Percentiles rank a stretch among this genome's conserved stretches.
Conservation (phyloP, 1,140 invertebrate genomes). For the Halictus rubicundus region DNA sequence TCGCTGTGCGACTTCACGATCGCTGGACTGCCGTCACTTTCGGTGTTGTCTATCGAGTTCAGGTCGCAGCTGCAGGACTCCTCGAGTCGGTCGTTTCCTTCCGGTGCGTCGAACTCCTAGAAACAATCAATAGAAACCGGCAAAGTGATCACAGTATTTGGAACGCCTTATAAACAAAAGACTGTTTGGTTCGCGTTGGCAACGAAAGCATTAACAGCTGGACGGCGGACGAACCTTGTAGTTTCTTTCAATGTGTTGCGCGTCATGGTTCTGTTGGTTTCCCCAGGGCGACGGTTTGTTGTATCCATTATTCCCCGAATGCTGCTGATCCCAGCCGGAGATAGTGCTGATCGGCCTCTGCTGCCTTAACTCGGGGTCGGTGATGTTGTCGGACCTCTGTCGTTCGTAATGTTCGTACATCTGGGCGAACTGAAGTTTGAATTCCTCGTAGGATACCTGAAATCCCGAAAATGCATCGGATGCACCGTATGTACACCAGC, state of each 20-base stretch:
- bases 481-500: too few relatives aligned
- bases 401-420: constrained; percentile 99
- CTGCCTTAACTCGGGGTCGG: constrained; percentile 94
- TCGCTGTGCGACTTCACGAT: constrained; percentile 77
- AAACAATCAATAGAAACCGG: not conserved
- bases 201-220: not conserved
- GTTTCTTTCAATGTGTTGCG: constrained; percentile 77
- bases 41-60: constrained; percentile 80
- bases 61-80: constrained; percentile 82
- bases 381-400: constrained; percentile 95
- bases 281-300: constrained; percentile 73
- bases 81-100: constrained; percentile 74
- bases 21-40: constrained; percentile 82
- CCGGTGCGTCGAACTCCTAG: constrained; percentile 75
- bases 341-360: constrained; percentile 97
- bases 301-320: constrained; percentile 78
- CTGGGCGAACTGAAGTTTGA: constrained; percentile 96
- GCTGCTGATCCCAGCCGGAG: constrained; percentile 93
- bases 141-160: too few relatives aligned
- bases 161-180: too few relatives aligned
- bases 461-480: constrained; percentile 16
- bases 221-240: constrained; percentile 67
- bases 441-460: constrained; percentile 97
- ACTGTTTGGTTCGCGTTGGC: too few relatives aligned
- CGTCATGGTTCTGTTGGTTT: constrained; percentile 77